Conservation (phyloP, 2,888 invertebrate species). For the Drosophila trichaetosa region DNA sequence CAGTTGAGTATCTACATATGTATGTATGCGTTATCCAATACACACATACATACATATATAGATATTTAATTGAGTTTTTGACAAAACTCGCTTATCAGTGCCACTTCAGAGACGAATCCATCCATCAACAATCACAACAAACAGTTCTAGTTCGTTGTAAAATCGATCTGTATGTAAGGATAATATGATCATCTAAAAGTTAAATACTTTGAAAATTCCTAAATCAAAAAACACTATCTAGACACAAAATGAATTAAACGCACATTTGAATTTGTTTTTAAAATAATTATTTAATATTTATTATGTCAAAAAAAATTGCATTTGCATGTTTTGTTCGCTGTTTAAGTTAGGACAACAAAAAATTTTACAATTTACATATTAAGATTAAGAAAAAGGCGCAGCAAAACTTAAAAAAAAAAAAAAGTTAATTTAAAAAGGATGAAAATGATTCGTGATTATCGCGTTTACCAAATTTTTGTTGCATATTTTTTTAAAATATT, state of each 20-base stretch:
- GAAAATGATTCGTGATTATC: constrained; percentile 27
- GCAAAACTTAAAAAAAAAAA: constrained; percentile 49
- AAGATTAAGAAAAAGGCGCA: constrained; percentile 55
- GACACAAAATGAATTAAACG: neutral
- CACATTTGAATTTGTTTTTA: constrained; percentile 49
- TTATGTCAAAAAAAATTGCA: constrained; percentile 74
- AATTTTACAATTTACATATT: constrained; percentile 79
- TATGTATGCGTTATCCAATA: neutral
- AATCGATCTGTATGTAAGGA: neutral
- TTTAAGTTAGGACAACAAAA: constrained; percentile 76
- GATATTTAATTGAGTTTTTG: neutral
- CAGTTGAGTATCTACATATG: neutral
- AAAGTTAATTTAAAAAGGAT: constrained; percentile 23
- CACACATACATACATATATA: too few species aligned
- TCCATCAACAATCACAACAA: neutral
- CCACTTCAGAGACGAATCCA: neutral
- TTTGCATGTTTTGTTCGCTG: constrained; percentile 64
- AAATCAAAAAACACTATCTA: neutral
- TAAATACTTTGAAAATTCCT: neutral
- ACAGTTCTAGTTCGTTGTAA: neutral
- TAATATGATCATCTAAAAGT: neutral
- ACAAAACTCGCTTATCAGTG: neutral
- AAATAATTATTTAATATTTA: constrained; percentile 78
- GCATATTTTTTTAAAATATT: constrained; percentile 70
- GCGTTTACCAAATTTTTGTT: constrained; percentile 32